These are phyloP conservation scores for Muscidifurax raptorellus DNA, from an alignment of 1,140 invertebrate species.

Conservation along the genomic window DNA sequence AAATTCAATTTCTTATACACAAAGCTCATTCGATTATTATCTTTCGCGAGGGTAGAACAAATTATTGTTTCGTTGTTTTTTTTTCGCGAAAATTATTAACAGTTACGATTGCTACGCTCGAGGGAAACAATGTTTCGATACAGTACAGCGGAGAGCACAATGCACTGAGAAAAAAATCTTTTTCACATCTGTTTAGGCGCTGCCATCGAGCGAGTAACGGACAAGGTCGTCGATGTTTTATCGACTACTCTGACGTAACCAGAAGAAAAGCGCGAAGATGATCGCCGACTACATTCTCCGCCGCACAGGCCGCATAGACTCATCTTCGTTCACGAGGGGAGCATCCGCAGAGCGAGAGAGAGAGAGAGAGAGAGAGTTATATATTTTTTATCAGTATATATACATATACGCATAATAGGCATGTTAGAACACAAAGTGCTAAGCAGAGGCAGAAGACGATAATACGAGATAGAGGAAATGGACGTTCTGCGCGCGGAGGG, in stretches of 20 bases:
- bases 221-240: slow-evolving; percentile 51
- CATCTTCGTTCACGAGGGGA: not conserved
- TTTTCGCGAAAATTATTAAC: not conserved
- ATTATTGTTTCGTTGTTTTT: no score
- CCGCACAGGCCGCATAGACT: not conserved
- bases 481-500: not conserved
- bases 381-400: slow-evolving; percentile 33
- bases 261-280: slow-evolving; percentile 25
- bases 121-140: not conserved
- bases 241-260: slow-evolving; percentile 53
- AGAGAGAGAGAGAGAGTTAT: not conserved
- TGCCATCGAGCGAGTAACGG: slow-evolving; percentile 48
- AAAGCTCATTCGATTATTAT: not conserved
- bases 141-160: not conserved
- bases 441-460: not conserved
- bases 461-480: not conserved
- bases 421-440: not conserved
- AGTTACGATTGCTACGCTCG: not conserved
- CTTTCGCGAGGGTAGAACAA: no score
- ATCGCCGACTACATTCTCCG: slow-evolving; percentile 22
- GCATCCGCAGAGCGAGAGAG: not conserved
- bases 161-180: slow-evolving; percentile 5
- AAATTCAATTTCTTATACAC: not conserved
- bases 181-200: slow-evolving; percentile 37
- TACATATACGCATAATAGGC: not conserved